These are phyloP conservation scores for Leptopilina drosophilae DNA, from an alignment of 2,888 invertebrate species.

Conservation along the genomic window DNA sequence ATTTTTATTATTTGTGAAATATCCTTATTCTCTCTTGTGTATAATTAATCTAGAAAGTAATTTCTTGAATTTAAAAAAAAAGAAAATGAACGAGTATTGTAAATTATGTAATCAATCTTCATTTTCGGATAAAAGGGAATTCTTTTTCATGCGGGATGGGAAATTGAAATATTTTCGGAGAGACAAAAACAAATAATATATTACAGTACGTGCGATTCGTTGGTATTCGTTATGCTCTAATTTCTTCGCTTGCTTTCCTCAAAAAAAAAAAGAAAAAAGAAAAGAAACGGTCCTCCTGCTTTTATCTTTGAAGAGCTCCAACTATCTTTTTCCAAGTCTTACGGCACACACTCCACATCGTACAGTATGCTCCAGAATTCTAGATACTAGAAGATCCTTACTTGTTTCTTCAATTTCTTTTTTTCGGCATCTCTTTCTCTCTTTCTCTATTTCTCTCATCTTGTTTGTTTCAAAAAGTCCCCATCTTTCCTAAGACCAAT, in stretches of 20 bases:
- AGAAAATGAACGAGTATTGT: too few relatives aligned
- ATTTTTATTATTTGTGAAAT: too few relatives aligned
- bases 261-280: slow-evolving; percentile 46
- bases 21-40: too few relatives aligned
- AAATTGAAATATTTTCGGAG: background rate
- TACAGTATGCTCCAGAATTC: slow-evolving; percentile 73
- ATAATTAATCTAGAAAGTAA: too few relatives aligned
- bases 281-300: slow-evolving; percentile 64
- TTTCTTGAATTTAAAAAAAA: too few relatives aligned
- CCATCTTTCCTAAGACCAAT: slow-evolving; percentile 73
- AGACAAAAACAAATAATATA: background rate
- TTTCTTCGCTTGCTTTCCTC: slow-evolving; percentile 72
- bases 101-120: too few relatives aligned
- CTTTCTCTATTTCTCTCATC: slow-evolving; percentile 50
- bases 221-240: slow-evolving; percentile 64
- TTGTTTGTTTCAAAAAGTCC: slow-evolving; percentile 71
- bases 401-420: slow-evolving; percentile 56
- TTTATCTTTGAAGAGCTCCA: slow-evolving; percentile 71
- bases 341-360: slow-evolving; percentile 69
- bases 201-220: slow-evolving; percentile 54
- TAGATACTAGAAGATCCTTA: slow-evolving; percentile 71
- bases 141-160: background rate
- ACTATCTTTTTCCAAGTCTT: slow-evolving; percentile 73
- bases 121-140: too few relatives aligned
- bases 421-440: slow-evolving; percentile 51